A percentile compares a stretch with the other conserved stretches of the same genome.
Conservation (phyloP, 2,888 invertebrate genomes). For the Pogonocherus hispidulus region DNA sequence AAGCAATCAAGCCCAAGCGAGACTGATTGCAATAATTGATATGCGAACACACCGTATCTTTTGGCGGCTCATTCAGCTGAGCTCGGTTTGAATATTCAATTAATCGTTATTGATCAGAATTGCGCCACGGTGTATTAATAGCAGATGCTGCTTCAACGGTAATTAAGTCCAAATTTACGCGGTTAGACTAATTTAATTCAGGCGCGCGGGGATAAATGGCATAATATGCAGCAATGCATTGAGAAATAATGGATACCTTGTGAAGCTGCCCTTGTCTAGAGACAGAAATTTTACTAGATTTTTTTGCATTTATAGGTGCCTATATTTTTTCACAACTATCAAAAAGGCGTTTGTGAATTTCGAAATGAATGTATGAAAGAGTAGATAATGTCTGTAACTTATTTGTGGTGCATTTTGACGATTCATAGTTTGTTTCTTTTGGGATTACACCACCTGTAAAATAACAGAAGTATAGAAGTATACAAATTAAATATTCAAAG, state of each 20-base stretch:
- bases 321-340: too few relatives aligned
- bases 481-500: too few relatives aligned
- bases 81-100: slow-evolving; percentile 12
- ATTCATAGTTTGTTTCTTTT: too few relatives aligned
- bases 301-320: too few relatives aligned
- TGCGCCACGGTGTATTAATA: slow-evolving; percentile 4
- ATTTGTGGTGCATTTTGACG: too few relatives aligned
- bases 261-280: not conserved
- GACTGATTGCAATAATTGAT: slow-evolving; percentile 35
- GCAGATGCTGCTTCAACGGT: slow-evolving; percentile 15
- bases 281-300: too few relatives aligned
- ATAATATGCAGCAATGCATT: too few relatives aligned
- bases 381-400: too few relatives aligned
- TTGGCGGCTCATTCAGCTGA: slow-evolving; percentile 25
- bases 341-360: too few relatives aligned
- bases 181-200: slow-evolving; percentile 9
- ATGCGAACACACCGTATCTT: slow-evolving; percentile 34
- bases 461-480: too few relatives aligned
- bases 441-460: too few relatives aligned
- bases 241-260: not conserved
- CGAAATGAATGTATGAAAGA: too few relatives aligned
- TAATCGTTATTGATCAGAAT: slow-evolving; percentile 24
- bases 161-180: slow-evolving; percentile 12
- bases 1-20: slow-evolving; percentile 32
- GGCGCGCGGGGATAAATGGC: not conserved